A percentile compares a stretch with the other conserved stretches of the same genome.
Evolutionary conservation across 2,113 vertebrate species (phyloP).

Genomic region (Spilogale gracilis): DNA sequence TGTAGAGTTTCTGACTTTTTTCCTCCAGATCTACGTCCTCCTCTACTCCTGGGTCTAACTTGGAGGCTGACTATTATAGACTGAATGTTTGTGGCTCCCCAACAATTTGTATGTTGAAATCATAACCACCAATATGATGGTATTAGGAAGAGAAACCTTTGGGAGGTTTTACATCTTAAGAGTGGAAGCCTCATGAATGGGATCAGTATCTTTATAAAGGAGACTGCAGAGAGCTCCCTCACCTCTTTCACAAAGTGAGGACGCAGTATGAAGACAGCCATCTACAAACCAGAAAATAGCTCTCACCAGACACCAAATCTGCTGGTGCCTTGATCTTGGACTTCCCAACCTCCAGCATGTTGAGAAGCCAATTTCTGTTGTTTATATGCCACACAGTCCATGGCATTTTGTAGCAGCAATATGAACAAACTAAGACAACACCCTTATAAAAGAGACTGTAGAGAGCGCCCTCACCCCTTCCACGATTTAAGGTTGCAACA

Average conservation of each 20-base stretch:
- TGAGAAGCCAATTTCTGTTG: neutral
- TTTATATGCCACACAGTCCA: neutral
- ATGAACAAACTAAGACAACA: too few species aligned
- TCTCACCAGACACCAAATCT: neutral
- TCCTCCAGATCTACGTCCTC: neutral
- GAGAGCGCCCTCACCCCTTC: neutral
- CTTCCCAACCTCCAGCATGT: too few species aligned
- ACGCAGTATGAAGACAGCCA: neutral
- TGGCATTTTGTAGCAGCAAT: too few species aligned
- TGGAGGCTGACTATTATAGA: neutral
- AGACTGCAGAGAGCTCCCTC: neutral
- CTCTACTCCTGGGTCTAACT: neutral
- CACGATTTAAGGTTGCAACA: neutral
- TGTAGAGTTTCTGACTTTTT: neutral
- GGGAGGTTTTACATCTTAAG: neutral
- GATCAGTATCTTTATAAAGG: neutral
- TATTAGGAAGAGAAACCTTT: neutral
- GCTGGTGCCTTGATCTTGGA: neutral
- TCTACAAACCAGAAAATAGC: neutral
- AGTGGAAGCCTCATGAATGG: neutral
- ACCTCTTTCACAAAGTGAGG: neutral
- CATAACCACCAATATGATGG: neutral
- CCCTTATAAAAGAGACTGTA: neutral
- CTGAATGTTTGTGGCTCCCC: neutral
- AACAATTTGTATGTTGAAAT: neutral